A percentile compares a stretch with the other conserved stretches of the same genome.
Evolutionary conservation across 2,797 vertebrate species (phyloP).

Genomic region (Graptemys geographica): DNA sequence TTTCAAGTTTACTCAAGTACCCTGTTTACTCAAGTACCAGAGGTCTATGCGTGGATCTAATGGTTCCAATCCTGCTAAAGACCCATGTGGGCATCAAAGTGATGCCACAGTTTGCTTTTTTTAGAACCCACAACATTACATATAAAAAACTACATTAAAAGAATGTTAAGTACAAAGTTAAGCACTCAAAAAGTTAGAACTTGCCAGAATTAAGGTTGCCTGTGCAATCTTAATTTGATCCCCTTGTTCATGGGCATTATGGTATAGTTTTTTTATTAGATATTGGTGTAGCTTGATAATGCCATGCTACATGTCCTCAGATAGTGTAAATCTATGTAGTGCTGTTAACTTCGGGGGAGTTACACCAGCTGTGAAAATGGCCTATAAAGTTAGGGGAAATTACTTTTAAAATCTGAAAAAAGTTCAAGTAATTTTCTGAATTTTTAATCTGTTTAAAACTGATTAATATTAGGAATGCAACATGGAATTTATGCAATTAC

Average conservation of each 20-base stretch:
- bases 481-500: not conserved
- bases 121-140: not conserved
- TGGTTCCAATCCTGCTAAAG: too few species aligned
- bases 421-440: not conserved
- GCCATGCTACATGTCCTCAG: slow-evolving; percentile 49
- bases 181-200: not conserved
- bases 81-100: too few species aligned
- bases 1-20: too few species aligned
- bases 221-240: too few species aligned
- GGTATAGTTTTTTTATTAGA: not conserved
- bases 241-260: too few species aligned
- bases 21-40: not conserved
- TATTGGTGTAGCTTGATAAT: slow-evolving; percentile 41
- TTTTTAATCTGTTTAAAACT: not conserved
- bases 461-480: not conserved
- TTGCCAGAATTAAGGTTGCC: too few species aligned
- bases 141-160: slow-evolving; percentile 1
- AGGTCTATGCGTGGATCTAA: not conserved
- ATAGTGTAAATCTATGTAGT: slow-evolving; percentile 25
- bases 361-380: slow-evolving; percentile 23
- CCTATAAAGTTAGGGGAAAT: not conserved
- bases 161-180: slow-evolving; percentile 1
- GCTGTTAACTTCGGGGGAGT: slow-evolving; percentile 49
- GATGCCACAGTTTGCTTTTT: too few species aligned
- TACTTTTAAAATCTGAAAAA: slow-evolving; percentile 13